These are phyloP conservation scores for Betta splendens DNA, from an alignment of 2,797 vertebrate genomes.

Conservation along the genomic window DNA sequence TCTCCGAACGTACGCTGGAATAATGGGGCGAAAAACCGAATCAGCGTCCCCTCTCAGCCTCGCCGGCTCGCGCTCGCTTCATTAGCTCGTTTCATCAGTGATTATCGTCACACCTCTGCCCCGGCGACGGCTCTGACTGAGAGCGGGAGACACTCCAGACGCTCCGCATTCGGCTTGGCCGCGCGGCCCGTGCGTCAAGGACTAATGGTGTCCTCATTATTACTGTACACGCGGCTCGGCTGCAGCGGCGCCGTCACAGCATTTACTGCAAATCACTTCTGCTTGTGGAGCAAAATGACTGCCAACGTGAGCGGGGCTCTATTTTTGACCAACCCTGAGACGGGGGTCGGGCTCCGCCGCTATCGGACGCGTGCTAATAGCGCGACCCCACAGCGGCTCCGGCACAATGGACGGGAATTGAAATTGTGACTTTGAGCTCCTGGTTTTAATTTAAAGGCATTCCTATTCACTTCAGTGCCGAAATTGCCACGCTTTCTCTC, in stretches of 20 bases:
- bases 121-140: no score
- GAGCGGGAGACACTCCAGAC: no score
- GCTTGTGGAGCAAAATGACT: neutral
- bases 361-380: neutral
- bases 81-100: no score
- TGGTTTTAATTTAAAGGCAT: neutral
- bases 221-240: neutral
- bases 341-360: neutral
- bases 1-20: no score
- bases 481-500: no score
- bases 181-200: neutral
- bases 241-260: neutral
- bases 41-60: no score
- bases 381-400: neutral
- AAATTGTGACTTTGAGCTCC: neutral
- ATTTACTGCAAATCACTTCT: slow-evolving; percentile 1
- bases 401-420: neutral
- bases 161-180: no score
- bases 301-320: neutral
- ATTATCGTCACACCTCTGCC: no score
- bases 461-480: neutral
- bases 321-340: neutral
- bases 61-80: no score
- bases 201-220: neutral
- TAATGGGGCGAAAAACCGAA: no score